A percentile compares a stretch with the other conserved stretches of the same genome.
Evolutionary conservation across 2,113 vertebrate species (phyloP).

Genomic region (Prinia subflava): DNA sequence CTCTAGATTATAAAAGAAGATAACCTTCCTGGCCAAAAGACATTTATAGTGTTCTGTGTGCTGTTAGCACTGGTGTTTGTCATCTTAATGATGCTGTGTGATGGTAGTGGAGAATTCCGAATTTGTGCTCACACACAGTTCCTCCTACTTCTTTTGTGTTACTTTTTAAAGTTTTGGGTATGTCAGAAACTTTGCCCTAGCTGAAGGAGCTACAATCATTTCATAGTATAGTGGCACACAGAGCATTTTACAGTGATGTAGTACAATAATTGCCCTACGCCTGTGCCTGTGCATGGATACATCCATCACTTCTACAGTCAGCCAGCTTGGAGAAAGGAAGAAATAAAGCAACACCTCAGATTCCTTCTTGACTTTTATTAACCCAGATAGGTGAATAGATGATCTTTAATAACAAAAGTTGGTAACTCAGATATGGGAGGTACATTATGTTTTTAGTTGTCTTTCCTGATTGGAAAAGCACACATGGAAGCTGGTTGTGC

Average conservation of each 20-base stretch:
- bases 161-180: neutral
- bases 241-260: neutral
- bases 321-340: neutral
- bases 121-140: neutral
- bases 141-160: neutral
- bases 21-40: neutral
- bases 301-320: neutral
- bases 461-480: neutral
- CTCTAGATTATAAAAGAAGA: neutral
- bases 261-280: neutral
- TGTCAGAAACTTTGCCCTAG: neutral
- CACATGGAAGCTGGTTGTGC: accelerated
- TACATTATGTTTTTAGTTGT: neutral
- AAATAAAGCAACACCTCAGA: neutral
- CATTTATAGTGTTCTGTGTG: neutral
- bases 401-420: neutral
- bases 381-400: neutral
- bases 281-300: neutral
- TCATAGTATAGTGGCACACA: neutral
- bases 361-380: neutral
- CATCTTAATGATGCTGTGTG: neutral
- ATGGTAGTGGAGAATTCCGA: neutral
- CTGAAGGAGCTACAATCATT: neutral
- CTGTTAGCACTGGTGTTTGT: neutral
- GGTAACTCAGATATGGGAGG: neutral